Evolutionary conservation across 1,140 invertebrate genomes (phyloP).

Genomic region (Drosophila santomea): DNA sequence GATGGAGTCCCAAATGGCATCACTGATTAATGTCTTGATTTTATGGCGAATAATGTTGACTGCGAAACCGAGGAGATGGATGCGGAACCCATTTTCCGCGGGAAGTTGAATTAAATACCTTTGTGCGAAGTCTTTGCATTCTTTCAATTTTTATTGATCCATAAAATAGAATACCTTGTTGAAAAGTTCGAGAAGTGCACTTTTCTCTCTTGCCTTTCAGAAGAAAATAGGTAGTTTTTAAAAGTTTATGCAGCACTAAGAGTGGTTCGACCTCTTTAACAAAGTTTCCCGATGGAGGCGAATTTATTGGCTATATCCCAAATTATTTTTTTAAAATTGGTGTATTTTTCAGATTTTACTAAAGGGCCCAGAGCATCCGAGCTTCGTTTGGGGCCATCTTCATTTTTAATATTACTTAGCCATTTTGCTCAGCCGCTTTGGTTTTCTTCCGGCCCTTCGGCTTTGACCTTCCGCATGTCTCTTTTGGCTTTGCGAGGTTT

Average conservation of each 20-base stretch:
- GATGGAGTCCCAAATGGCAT: constrained; percentile 42
- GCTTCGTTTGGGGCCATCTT: constrained; percentile 1
- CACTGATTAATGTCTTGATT: constrained; percentile 50
- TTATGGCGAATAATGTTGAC: constrained; percentile 36
- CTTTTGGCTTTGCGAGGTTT: constrained; percentile 33
- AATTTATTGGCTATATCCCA: neutral
- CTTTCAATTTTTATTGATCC: constrained; percentile 23
- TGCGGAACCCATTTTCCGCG: neutral
- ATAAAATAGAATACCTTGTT: constrained; percentile 13
- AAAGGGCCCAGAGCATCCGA: neutral
- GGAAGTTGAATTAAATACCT: constrained; percentile 15
- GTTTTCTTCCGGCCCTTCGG: constrained; percentile 15
- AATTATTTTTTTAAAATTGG: neutral
- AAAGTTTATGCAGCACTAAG: neutral
- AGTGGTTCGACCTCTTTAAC: neutral
- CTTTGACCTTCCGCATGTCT: constrained; percentile 31
- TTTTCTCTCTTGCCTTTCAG: neutral
- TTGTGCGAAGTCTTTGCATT: constrained; percentile 1
- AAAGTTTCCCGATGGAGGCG: neutral
- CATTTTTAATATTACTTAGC: constrained; percentile 11
- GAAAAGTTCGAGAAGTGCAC: neutral
- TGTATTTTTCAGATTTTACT: neutral
- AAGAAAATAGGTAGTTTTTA: neutral
- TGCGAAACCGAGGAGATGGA: neutral
- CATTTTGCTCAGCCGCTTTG: neutral